Base-by-base conservation (phyloP, 1,140 invertebrate genomes). In the Paraescarpia echinospica region DNA sequence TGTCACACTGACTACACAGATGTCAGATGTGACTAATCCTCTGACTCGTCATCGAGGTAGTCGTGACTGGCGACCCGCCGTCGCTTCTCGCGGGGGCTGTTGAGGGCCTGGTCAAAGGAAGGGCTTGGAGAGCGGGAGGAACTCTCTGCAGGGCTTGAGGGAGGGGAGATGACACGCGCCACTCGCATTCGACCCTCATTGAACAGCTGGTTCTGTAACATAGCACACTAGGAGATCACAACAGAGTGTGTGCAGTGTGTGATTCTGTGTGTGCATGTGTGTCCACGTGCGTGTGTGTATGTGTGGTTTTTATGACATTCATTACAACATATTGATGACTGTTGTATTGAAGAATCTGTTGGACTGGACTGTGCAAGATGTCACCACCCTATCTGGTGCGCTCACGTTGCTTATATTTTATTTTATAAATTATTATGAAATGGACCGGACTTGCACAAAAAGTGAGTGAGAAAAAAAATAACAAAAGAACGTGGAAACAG, bases 131-230 rank as follows among this genome's bases (percentile, higher is more conserved):
- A 77, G 59, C 59, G 59, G 59, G 59, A 77, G 22, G 59, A 77
- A 31, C 59, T 77, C 59, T 77, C 59, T 18, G 59, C 59, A 27
- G 89, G 89, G 35, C 89, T 90, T 12, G 33, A 34, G 33, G 89
- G 89, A 33, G 93, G 93, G 34, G 93, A 93, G 35, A 93, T 93
- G 34, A 92, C 93, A 33, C 93, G 90, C 22, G 92, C 93, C 22
- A 93, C 34, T 33, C 90, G 59, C 59, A 93, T 93, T 22, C 93
- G 90, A 12, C 93, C 91, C 89, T 93, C 93, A 51, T 89, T 35
- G 34, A 93, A 91, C 92, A 92, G 93, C 41, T 93, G 92, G 35
- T 93, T 93, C 93, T 93, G 91, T 33, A 34, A 91, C 33, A 89
- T 33, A 33, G 34, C 0, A 89, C 31, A 6, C 34, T 89, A 9